Conservation (phyloP, 2,888 invertebrate genomes). For the Xylota sylvarum region DNA sequence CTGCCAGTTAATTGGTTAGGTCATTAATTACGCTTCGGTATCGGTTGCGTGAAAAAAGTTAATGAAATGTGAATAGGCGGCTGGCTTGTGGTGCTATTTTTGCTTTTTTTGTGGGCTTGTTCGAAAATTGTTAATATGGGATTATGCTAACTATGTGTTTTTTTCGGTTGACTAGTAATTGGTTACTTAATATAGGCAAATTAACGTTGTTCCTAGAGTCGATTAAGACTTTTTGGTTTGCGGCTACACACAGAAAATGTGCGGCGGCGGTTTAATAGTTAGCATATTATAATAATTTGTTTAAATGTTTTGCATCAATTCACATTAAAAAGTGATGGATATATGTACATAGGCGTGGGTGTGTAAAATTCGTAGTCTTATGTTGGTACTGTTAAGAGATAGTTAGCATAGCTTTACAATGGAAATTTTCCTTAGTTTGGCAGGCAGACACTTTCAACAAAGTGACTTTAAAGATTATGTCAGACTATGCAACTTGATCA, state of each 20-base stretch:
- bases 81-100: constrained; percentile 4
- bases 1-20: constrained; percentile 58
- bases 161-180: constrained; percentile 11
- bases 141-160: constrained; percentile 15
- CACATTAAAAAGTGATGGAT: too few species aligned
- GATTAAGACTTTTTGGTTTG: background rate
- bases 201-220: background rate
- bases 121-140: constrained; percentile 18
- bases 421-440: too few species aligned
- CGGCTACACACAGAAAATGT: background rate
- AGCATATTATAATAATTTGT: too few species aligned
- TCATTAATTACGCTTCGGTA: constrained; percentile 68
- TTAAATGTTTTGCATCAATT: too few species aligned
- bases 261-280: background rate
- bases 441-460: too few species aligned
- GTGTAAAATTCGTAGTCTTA: too few species aligned
- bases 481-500: too few species aligned
- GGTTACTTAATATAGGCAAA: constrained; percentile 23
- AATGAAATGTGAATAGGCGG: constrained; percentile 30
- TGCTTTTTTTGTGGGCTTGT: constrained; percentile 2
- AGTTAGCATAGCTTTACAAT: too few species aligned
- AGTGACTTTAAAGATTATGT: too few species aligned
- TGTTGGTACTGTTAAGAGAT: too few species aligned
- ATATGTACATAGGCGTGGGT: too few species aligned
- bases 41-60: constrained; percentile 39